Percentiles rank a stretch among this genome's conserved stretches.
Conservation (phyloP, 92 coral and sea anemone genomes). For the Siderastrea siderea region DNA sequence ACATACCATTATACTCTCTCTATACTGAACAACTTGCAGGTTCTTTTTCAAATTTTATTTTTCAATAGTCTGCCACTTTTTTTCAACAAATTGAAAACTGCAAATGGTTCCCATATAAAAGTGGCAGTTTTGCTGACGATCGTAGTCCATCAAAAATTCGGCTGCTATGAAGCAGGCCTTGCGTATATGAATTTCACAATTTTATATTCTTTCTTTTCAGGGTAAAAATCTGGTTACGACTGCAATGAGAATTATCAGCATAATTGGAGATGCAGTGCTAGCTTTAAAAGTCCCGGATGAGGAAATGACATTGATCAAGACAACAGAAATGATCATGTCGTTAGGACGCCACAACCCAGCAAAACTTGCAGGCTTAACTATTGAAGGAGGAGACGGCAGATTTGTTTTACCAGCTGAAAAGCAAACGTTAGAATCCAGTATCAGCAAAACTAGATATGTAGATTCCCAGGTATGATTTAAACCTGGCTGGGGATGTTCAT, state of each 20-base stretch:
- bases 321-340: conserved; percentile 26
- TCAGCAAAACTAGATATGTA: background rate
- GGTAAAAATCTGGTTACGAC: conserved; percentile 23
- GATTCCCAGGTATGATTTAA: conserved; percentile 54
- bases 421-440: background rate
- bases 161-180: no score
- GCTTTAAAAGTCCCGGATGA: conserved; percentile 48
- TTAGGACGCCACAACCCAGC: conserved; percentile 38
- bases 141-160: no score
- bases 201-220: background rate
- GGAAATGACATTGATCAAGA: conserved; percentile 16
- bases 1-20: no score
- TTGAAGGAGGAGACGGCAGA: conserved; percentile 35
- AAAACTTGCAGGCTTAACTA: conserved; percentile 24
- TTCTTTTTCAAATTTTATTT: no score
- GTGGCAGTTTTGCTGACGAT: no score
- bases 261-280: conserved; percentile 36
- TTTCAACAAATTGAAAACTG: no score
- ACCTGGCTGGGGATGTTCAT: no score
- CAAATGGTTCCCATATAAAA: no score
- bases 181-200: no score
- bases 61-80: no score
- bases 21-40: no score
- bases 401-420: conserved; percentile 38
- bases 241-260: conserved; percentile 24